Evolutionary conservation across 2,113 vertebrate genomes (phyloP), one percentile per base, ranked within the genome.

Genomic region (Eupsittula cactorum): DNA sequence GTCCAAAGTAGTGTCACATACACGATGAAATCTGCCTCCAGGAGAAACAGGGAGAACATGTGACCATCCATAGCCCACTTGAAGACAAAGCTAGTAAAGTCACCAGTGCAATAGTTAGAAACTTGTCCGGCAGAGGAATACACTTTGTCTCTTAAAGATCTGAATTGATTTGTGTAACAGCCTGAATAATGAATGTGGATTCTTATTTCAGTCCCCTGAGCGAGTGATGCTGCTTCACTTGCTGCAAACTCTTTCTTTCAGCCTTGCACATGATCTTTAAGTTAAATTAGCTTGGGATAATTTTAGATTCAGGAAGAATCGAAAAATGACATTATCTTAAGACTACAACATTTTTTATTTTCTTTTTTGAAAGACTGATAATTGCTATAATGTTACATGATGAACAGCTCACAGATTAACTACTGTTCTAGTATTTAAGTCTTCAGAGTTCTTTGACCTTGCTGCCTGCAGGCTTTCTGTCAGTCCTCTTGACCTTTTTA

Each of bases 111-210:
- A 3, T 17, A 65, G 18, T 42, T 59, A 63, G 71, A 74, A 73
- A 33, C 18, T 60, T 79, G 52, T 52, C 85, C 85, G 47, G 73
- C 47, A 84, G 42, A 24, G 44, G 44, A 80, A 44, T 83, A 33
- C 10, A 10, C 64, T 86, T 39, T 31, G 33, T 70, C 85, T 86
- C 82, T 57, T 73, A 55, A 86, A 88, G 53, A 52, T 78, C 63
- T 91, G 65, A 39, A 62, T 3, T 76, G 62, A 78, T 83, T 82
- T 90, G 88, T 90, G 47, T 69, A 76, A 47, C 23, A 63, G 53
- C 74, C 88, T 59, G 60, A 64, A 69, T 73, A 93, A 95, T 83
- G 44, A 89, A 84, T 75, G 73, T 90, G 67, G 78, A 74, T 86
- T 83, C 70, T 60, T 83, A 76, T 37, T 93, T 44, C 2, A 1